phyloP scores from a whole-genome alignment of 2,888 invertebrate species.

The Papilio demoleus region DNA sequence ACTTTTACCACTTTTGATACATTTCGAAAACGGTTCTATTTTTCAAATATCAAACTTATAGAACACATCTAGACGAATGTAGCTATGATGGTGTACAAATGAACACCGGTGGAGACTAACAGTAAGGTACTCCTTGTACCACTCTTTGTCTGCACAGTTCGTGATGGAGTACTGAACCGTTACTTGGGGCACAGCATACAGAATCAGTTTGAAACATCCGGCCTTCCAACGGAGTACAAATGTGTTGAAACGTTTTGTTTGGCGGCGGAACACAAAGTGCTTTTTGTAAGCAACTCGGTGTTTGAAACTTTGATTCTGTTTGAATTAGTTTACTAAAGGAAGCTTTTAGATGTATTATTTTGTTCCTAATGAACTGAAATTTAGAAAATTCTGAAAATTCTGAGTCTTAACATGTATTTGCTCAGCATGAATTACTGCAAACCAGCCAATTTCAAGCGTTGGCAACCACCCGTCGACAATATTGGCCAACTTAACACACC shows the following conservation, averaged over 20 bases:
- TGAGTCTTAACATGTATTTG: background rate
- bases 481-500: background rate
- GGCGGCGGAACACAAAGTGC: slow-evolving; percentile 9
- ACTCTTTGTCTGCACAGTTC: background rate
- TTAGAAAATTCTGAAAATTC: too few relatives aligned
- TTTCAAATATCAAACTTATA: too few relatives aligned
- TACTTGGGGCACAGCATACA: background rate
- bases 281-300: background rate
- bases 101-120: too few relatives aligned
- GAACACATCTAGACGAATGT: too few relatives aligned
- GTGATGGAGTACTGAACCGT: background rate
- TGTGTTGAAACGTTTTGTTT: slow-evolving; percentile 15
- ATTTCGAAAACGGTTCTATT: too few relatives aligned
- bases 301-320: background rate
- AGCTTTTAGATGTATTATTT: too few relatives aligned
- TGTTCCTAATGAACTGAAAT: too few relatives aligned
- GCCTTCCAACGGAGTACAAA: background rate
- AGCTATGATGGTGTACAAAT: too few relatives aligned
- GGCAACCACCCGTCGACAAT: background rate
- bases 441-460: background rate
- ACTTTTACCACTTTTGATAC: too few relatives aligned
- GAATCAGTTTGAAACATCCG: slow-evolving; percentile 8
- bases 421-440: background rate
- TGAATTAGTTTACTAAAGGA: background rate
- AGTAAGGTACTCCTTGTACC: too few relatives aligned